Base-by-base conservation (phyloP, 2,888 invertebrate species). In the Dichetophora obliterata region DNA sequence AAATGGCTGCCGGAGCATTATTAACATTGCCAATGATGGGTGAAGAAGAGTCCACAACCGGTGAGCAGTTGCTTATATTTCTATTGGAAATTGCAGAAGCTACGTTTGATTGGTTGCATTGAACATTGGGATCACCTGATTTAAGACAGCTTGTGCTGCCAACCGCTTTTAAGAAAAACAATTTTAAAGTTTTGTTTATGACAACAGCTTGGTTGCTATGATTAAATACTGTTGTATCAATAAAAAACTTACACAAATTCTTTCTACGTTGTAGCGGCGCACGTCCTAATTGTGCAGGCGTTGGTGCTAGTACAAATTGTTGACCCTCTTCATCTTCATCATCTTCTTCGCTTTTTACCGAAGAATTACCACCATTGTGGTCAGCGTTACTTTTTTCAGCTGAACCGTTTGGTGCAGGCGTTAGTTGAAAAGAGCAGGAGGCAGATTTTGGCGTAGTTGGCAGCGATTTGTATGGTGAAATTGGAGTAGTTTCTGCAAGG, bases 241-340 rank as follows among this genome's bases (percentile, higher is more conserved):
- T 34, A 50, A 16, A 14, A 59, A 69, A 84, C 86, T 83, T 84
- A 95, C 95, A 94, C 92, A 95, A 91, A 85, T 95, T 96, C 85
- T 96, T 94, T 85, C 96, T 91, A 87, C 96, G 93, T 90, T 97
- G 97, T 72, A 96, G 89, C 9, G 97, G 97, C 52, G 97, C 96
- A 81, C 94, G 92, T 69, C 98, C 98, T 76, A 97, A 91, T 89
- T 98, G 98, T 37, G 98, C 98, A 3, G 98, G 98, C 0, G 98
- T 98, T 0, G 98, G 98, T 61, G 96, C 97, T 81, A 98, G 91
- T 75, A 96, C 94, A 90, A 95, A 95, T 82, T 90, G 87, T 77
- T 89, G 89, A 31, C 83, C 83, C 61, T 85, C 85, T 48, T 83
- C 85, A 71, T 86, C 86, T 59, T 82, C 83, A 37, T 84, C 86